A percentile compares a stretch with the other conserved stretches of the same genome.
These are phyloP conservation scores for Intellagama lesueurii DNA, from an alignment of 2,797 vertebrate species.

Conservation along the genomic window DNA sequence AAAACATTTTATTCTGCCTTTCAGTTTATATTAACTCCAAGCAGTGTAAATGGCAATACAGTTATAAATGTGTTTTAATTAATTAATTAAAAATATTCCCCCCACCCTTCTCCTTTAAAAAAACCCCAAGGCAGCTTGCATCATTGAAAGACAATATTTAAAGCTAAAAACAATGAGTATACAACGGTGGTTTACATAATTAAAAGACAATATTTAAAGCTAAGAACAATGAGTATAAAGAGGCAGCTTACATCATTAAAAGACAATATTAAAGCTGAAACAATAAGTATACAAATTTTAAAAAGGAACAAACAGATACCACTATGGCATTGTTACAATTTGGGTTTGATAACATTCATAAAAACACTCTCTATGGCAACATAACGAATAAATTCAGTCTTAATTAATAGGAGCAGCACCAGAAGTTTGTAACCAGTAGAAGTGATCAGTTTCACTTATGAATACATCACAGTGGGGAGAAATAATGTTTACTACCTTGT, in stretches of 20 bases:
- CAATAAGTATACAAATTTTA: too few relatives aligned
- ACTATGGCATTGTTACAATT: background rate
- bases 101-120: too few relatives aligned
- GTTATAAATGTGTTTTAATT: background rate
- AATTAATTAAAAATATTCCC: too few relatives aligned
- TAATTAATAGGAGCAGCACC: background rate
- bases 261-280: too few relatives aligned
- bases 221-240: too few relatives aligned
- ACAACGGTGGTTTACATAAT: too few relatives aligned
- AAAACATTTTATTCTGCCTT: background rate
- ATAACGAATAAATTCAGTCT: background rate
- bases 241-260: too few relatives aligned
- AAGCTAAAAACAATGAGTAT: too few relatives aligned
- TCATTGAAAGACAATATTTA: too few relatives aligned
- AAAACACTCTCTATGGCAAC: background rate
- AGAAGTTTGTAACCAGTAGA: background rate
- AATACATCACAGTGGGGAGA: background rate
- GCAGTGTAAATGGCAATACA: background rate
- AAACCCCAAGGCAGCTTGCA: too few relatives aligned
- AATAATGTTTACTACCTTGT: background rate
- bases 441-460: background rate
- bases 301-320: too few relatives aligned
- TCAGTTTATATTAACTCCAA: background rate
- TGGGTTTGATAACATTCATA: background rate
- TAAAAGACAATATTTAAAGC: too few relatives aligned